phyloP scores from a whole-genome alignment of 1,140 invertebrate genomes.

The Apis laboriosa region DNA sequence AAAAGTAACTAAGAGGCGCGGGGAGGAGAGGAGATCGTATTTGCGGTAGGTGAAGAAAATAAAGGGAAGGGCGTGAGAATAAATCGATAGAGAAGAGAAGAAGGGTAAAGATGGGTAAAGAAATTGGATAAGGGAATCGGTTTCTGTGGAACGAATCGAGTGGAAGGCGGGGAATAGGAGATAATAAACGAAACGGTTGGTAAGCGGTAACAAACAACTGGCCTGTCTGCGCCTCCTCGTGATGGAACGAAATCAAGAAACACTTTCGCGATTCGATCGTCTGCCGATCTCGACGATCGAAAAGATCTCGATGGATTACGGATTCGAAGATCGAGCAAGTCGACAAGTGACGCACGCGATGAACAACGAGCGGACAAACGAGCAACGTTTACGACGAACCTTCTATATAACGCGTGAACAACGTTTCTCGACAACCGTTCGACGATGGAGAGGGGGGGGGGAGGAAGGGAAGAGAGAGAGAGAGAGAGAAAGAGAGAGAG shows the following conservation, averaged over 20 bases:
- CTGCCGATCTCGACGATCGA: not conserved
- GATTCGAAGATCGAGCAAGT: not conserved
- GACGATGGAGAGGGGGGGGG: not conserved
- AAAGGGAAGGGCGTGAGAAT: not conserved
- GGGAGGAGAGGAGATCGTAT: not conserved
- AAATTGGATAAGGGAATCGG: not conserved
- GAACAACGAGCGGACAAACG: too few relatives aligned
- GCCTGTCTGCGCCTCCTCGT: constrained; percentile 1
- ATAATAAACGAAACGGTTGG: not conserved
- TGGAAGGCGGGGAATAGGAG: not conserved
- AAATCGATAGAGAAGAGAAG: not conserved
- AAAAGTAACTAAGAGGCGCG: constrained; percentile 14
- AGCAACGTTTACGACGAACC: too few relatives aligned
- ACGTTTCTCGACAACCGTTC: not conserved
- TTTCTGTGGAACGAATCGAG: not conserved
- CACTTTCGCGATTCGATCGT: constrained; percentile 33
- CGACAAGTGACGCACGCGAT: not conserved
- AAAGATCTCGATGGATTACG: not conserved
- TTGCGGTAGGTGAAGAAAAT: not conserved
- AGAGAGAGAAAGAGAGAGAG: too few relatives aligned
- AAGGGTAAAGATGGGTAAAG: not conserved
- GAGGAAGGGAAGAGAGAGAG: too few relatives aligned
- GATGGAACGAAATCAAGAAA: constrained; percentile 13
- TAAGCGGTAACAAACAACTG: not conserved
- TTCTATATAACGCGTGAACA: not conserved